Evolutionary conservation across 2,797 vertebrate species (phyloP), one percentile per base, ranked within the genome.

Genomic region (Erithacus rubecula): DNA sequence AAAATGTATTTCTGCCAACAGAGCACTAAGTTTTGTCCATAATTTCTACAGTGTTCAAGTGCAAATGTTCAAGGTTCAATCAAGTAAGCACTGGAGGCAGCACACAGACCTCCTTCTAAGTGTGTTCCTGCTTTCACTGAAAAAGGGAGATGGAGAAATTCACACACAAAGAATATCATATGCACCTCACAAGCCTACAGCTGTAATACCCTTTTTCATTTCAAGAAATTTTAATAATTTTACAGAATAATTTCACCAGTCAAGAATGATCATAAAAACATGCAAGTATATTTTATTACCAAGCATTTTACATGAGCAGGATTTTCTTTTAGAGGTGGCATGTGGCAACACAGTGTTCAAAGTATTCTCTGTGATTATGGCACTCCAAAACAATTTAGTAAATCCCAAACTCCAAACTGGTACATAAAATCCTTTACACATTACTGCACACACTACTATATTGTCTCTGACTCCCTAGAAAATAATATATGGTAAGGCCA

Each of bases 401-500:
- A 94, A 91, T 78, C 58, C 47, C 39, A 70, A 52, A 70, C 36
- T 92, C 55, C 65, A 59, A 32, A 46, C 23, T n/a, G 14, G 32
- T 65, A 79, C 15, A 8, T 67, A 86, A 94, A 91, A 85, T 81
- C 39, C 49, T 84, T 89, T 74, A 90, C 26, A 67, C 15, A 2
- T 72, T 75, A 87, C 60, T 86, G 43, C 34, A 88, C 34, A 88
- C 32, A 26, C 30, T 79, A 56, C 62, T 63, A 79, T 17, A 74
- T 67, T 72, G 41, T 64, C 81, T 81, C 68, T 77, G 69, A 82
- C 49, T 77, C 85, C 56, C 81, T 59, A 83, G 52, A 37, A 96
- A 94, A 96, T 97, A 98, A 97, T 97, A 97, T 96, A 95, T 97
- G 46, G 79, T 39, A 46, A 30, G 27, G 47, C 63, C 46, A 91